Evolutionary conservation across 2,888 invertebrate species (phyloP), one percentile per base, ranked within the genome.

Genomic region (Hypolimnas misippus): DNA sequence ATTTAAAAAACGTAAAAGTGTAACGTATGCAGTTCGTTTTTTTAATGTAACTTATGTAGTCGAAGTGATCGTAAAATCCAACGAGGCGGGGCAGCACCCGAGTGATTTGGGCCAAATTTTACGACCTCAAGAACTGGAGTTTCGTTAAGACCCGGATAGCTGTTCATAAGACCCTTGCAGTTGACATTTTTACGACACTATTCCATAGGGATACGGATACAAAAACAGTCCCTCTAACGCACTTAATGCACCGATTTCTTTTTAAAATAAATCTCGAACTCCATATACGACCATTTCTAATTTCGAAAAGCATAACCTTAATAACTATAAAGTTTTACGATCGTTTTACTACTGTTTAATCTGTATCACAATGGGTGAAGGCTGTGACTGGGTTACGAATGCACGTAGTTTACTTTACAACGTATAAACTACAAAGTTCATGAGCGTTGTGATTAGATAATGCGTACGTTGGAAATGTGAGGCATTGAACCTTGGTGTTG

Each of bases 291-390:
- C 74, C 77, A 83, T 85, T 86, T 83, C 81, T 78, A 84, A 86
- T 85, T 89, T 84, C 74, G 75, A 81, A 82, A 86, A 86, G 84
- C 86, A 86, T 84, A 76, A 76, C 79, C 79, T 76, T 79, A 78
- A 83, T 82, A 83, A 79, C 82, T 78, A 87, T 88, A 49, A 86
- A 83, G 69, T 81, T 90, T 90, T 81, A 91, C 82, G 84, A 83
- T 65, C 66, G 64, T 84, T 90, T 91, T 89, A 91, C 86, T 87
- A 87, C 88, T 86, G 84, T 89, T 89, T 89, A 90, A 89, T 88
- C 87, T 89, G 81, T 74, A 75, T 78, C 73, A 79, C 82, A 83
- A 87, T 81, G 79, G 80, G 69, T 67, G 73, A 74, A 72, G 70
- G 73, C 74, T 76, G 81, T 82, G 82, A 84, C 76, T 75, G 73